Conservation (phyloP, 2,113 vertebrate genomes). For the Strix uralensis region DNA sequence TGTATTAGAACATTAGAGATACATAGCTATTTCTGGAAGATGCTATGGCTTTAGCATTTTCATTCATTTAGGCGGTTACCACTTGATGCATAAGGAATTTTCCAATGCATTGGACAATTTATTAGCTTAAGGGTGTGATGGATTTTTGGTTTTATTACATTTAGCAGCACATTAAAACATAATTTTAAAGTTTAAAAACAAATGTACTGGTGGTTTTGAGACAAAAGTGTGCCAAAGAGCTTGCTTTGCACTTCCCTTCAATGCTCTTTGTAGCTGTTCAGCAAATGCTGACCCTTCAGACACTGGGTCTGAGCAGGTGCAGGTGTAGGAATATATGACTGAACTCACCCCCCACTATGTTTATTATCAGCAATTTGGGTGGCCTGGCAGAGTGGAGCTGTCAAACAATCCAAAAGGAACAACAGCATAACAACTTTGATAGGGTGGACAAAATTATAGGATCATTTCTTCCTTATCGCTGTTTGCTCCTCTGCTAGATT, state of each 20-base stretch:
- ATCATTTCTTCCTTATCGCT: background rate
- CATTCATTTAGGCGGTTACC: constrained; percentile 17
- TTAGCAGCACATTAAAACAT: background rate
- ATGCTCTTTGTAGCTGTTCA: background rate
- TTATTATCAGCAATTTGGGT: constrained; percentile 36
- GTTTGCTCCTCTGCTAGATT: background rate
- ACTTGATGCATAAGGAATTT: constrained; percentile 17
- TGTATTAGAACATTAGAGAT: background rate
- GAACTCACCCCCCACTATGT: background rate
- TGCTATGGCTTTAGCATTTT: constrained; percentile 10
- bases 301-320: background rate
- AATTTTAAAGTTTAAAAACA: background rate
- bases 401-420: constrained; percentile 42
- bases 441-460: background rate
- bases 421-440: background rate
- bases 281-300: constrained; percentile 7
- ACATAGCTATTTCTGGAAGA: background rate
- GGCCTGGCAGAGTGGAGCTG: constrained; percentile 26
- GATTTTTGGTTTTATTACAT: background rate
- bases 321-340: background rate
- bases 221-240: background rate
- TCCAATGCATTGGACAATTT: background rate
- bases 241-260: background rate
- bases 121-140: background rate
- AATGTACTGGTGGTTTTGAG: background rate